These are phyloP conservation scores for Standfussiana lucernea DNA, from an alignment of 2,888 invertebrate species.

Conservation along the genomic window DNA sequence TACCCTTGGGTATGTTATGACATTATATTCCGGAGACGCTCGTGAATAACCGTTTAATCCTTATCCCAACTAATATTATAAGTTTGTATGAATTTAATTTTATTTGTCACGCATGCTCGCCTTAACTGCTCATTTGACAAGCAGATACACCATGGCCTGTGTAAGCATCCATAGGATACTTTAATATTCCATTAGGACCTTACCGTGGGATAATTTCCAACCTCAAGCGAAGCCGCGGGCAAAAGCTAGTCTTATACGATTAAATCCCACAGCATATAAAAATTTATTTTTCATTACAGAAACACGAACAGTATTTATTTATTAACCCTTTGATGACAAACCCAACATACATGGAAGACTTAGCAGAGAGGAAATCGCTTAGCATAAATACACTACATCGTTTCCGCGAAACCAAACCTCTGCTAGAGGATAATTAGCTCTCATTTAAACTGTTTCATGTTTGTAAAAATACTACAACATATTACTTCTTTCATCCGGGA, in stretches of 20 bases:
- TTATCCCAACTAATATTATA: background rate
- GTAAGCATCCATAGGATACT: too few species aligned
- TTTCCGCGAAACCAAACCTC: background rate
- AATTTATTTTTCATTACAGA: background rate
- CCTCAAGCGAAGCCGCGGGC: background rate
- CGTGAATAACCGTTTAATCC: background rate
- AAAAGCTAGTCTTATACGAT: background rate
- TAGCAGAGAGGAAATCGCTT: slow-evolving; percentile 6
- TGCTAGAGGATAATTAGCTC: slow-evolving; percentile 16
- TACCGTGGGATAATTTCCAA: too few species aligned
- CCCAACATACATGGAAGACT: background rate
- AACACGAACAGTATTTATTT: background rate
- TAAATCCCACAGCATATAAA: background rate
- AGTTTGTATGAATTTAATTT: too few species aligned
- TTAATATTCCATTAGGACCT: too few species aligned
- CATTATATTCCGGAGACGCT: background rate
- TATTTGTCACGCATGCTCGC: too few species aligned
- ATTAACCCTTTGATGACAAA: slow-evolving; percentile 4
- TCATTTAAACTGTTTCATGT: background rate
- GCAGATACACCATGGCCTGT: too few species aligned
- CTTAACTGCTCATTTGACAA: too few species aligned
- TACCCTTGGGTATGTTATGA: too few species aligned
- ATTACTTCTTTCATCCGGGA: too few species aligned
- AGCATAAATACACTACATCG: background rate
- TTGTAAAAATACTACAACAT: background rate